Evolutionary conservation across 1,140 invertebrate species (phyloP).

Genomic region (Drosophila chauvacae): DNA sequence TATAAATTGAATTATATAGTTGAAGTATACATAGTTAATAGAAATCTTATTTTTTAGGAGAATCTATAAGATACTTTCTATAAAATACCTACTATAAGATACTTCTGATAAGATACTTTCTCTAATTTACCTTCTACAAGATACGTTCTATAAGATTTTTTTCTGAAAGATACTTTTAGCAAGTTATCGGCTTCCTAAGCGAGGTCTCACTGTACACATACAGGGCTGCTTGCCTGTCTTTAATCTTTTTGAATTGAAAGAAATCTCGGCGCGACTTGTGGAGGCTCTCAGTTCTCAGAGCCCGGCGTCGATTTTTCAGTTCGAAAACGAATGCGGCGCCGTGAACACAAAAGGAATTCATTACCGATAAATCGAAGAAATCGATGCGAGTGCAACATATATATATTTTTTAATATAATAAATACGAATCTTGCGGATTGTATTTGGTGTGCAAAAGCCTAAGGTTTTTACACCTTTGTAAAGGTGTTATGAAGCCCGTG

Average conservation of each 20-base stretch:
- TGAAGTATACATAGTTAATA: too few relatives aligned
- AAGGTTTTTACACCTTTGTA: not conserved
- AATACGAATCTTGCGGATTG: not conserved
- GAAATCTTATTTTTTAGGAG: too few relatives aligned
- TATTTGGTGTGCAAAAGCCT: not conserved
- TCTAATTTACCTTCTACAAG: too few relatives aligned
- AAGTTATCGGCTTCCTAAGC: not conserved
- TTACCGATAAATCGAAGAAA: slow-evolving; percentile 20
- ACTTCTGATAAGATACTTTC: too few relatives aligned
- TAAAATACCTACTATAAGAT: too few relatives aligned
- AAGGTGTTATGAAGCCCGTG: slow-evolving; percentile 4
- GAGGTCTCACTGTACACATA: slow-evolving; percentile 7
- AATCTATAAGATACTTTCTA: too few relatives aligned
- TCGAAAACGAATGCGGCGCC: slow-evolving; percentile 44
- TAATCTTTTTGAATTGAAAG: slow-evolving; percentile 81
- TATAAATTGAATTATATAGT: too few relatives aligned
- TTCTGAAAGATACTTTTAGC: too few relatives aligned
- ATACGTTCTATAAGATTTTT: too few relatives aligned
- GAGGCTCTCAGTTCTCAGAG: slow-evolving; percentile 37
- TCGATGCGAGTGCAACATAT: not conserved
- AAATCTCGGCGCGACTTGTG: slow-evolving; percentile 65
- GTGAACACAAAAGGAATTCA: slow-evolving; percentile 32
- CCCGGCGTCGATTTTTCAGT: slow-evolving; percentile 60
- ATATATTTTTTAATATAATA: not conserved
- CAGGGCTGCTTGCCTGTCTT: slow-evolving; percentile 40